These are phyloP conservation scores for Taeniopygia guttata DNA, from an alignment of 2,797 vertebrate genomes.

Conservation along the genomic window DNA sequence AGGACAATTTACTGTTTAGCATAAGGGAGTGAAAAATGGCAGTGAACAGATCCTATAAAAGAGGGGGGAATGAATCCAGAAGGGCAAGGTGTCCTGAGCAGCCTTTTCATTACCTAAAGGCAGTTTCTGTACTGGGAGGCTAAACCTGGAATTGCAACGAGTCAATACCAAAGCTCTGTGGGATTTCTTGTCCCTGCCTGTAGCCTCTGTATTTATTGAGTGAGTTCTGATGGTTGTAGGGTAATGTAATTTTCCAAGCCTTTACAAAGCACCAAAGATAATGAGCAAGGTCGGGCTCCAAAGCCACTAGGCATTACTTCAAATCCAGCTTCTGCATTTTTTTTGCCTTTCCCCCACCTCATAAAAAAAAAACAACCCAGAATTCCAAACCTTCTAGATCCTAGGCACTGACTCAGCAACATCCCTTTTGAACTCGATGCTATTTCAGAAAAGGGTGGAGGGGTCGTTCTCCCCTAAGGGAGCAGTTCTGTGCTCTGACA, in stretches of 20 bases:
- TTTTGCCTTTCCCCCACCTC: background rate
- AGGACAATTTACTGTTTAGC: background rate
- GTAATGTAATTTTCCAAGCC: slow-evolving; percentile 75
- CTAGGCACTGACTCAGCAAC: background rate
- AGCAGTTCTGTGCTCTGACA: background rate
- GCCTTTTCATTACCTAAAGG: background rate
- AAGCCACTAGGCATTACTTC: slow-evolving; percentile 24
- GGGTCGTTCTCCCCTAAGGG: background rate
- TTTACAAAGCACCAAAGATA: slow-evolving; percentile 73
- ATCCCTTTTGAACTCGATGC: background rate
- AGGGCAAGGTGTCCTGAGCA: background rate
- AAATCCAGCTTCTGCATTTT: background rate
- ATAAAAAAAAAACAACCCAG: background rate
- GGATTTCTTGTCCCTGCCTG: slow-evolving; percentile 2
- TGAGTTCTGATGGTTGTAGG: slow-evolving; percentile 43
- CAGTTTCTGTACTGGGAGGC: background rate
- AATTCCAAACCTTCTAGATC: background rate
- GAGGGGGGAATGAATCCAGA: background rate
- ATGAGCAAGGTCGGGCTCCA: slow-evolving; percentile 76
- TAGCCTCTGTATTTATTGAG: slow-evolving; percentile 56
- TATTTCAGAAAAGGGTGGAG: background rate
- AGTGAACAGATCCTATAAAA: background rate
- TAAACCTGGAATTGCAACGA: slow-evolving; percentile 54
- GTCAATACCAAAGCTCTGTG: slow-evolving; percentile 52
- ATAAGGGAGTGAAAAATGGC: background rate